Conservation (phyloP, 1,140 invertebrate genomes). For the Eriocheir sinensis region DNA sequence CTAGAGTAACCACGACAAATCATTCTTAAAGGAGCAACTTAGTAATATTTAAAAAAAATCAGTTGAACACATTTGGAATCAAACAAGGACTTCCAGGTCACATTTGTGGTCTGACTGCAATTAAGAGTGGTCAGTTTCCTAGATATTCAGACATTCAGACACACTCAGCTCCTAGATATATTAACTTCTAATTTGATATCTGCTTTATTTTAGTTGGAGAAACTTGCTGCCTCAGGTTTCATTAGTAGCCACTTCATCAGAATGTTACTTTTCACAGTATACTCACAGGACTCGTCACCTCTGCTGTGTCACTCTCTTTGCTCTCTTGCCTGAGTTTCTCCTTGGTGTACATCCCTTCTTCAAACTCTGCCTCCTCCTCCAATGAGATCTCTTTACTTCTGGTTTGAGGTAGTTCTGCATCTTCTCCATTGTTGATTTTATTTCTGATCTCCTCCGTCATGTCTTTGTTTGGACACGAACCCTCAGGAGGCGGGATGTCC, state of each 20-base stretch:
- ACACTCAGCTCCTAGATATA: background rate
- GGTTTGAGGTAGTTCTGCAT: background rate
- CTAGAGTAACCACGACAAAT: too few species aligned
- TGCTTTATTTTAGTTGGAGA: background rate
- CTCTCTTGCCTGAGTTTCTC: constrained; percentile 63
- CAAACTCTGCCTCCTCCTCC: constrained; percentile 33
- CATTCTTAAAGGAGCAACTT: too few species aligned
- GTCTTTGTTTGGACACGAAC: constrained; percentile 5
- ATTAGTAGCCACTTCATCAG: background rate
- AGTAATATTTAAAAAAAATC: too few species aligned
- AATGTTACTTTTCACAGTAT: too few species aligned
- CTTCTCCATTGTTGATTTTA: background rate
- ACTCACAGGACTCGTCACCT: constrained; percentile 69
- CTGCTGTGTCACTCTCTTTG: constrained; percentile 70
- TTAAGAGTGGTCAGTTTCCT: too few species aligned
- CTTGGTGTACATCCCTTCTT: constrained; percentile 37
- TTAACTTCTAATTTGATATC: constrained; percentile 12
- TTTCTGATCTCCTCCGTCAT: constrained; percentile 5
- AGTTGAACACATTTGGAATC: too few species aligned
- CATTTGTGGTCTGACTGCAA: too few species aligned
- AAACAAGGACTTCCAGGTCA: too few species aligned
- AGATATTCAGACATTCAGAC: too few species aligned
- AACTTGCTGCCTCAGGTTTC: background rate
- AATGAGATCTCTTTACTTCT: constrained; percentile 40
- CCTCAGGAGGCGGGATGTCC: constrained; percentile 59